Evolutionary conservation across 2,113 vertebrate genomes (phyloP), one percentile per base, ranked within the genome.

Genomic region (Osmerus eperlanus): DNA sequence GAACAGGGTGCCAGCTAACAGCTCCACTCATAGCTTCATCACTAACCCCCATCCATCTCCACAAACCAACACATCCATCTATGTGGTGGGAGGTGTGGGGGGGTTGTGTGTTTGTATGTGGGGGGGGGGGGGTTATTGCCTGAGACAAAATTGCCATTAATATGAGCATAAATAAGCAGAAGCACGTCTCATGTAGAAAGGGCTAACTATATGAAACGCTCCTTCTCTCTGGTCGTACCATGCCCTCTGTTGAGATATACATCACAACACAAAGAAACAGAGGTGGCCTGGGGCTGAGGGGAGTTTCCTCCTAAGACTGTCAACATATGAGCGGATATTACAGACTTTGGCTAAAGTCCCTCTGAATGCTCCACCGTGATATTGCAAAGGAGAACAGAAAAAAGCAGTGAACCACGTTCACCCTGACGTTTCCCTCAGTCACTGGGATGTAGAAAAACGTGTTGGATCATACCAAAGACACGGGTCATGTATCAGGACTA

Each of bases 251-350:
- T 21, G 41, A 71, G 74, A 81, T 68, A 73, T 58, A 78, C 62
- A 73, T 78, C 56, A 56, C 53, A 69, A 54, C 60, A 59, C 25
- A 78, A 80, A 71, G 53, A 75, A 72, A 23, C 53, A 71, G 58
- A 60, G 52, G 60, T 8, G 41, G 23, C 69, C 81, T 47, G 54
- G 11, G 84, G 89, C 85, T 73, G 73, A 52, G 41, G 41, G 41
- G 41, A 12, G 79, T 77, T 88, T 83, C 73, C 70, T 78, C 71
- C 65, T 85, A 87, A 90, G 78, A 82, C 74, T 71, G 61, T 81
- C 65, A 79, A 75, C 76, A 80, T 82, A 82, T 70, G 78, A 88
- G 65, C 87, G 86, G 90, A 92, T 92, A 92, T 92, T 88, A 87
- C 68, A 84, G 83, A 76, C 80, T 67, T 72, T 58, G 63, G 53